Conservation (phyloP, 1,140 invertebrate genomes). For the Armadillidium nasatum region DNA sequence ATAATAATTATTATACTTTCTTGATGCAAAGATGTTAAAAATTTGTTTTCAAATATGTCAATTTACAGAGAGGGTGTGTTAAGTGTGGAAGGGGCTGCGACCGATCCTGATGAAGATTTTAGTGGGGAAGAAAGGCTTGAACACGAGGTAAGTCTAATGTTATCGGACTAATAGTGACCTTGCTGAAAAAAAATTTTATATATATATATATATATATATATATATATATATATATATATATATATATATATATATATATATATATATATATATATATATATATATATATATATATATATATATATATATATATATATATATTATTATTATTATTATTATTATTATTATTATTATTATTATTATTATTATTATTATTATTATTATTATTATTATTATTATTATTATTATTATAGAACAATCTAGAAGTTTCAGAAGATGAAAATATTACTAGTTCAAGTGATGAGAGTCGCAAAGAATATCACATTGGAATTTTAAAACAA, state of each 20-base stretch:
- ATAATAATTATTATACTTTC: too few relatives aligned
- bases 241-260: background rate
- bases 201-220: constrained; percentile 6
- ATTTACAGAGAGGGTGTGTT: constrained; percentile 29
- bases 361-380: too few relatives aligned
- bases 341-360: too few relatives aligned
- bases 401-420: constrained; percentile 28
- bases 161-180: too few relatives aligned
- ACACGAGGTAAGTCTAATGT: constrained; percentile 52
- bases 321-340: background rate
- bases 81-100: constrained; percentile 73
- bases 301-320: background rate
- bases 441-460: constrained; percentile 53
- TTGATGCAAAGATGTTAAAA: too few relatives aligned
- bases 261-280: background rate
- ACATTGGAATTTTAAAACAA: constrained; percentile 92
- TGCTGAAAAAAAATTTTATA: background rate
- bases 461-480: constrained; percentile 72
- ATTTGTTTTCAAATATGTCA: too few relatives aligned
- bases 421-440: constrained; percentile 42
- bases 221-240: background rate
- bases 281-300: background rate
- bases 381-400: background rate
- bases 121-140: constrained; percentile 70
- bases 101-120: constrained; percentile 81